These are phyloP conservation scores for Ptilorrhoa leucosticta DNA, from an alignment of 2,113 vertebrate genomes.

Conservation along the genomic window DNA sequence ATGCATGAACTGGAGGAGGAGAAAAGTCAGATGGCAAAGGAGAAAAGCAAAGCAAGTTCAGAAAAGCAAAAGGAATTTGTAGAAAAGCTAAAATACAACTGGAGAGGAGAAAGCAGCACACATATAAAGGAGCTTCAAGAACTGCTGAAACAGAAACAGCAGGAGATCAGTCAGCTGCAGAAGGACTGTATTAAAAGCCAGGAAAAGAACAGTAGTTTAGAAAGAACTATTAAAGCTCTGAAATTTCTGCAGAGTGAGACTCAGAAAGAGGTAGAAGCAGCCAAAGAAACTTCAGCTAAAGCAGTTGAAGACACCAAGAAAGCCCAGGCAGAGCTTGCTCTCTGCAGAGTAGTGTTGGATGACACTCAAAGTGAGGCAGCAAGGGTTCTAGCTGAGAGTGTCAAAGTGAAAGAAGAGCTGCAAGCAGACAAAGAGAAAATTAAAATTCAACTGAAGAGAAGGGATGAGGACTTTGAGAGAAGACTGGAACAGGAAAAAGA, in stretches of 20 bases:
- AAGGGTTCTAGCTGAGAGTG: conserved; percentile 76
- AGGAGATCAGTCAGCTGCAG: conserved; percentile 92
- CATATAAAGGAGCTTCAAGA: conserved; percentile 89
- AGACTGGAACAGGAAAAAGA: conserved; percentile 80
- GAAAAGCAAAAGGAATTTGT: conserved; percentile 83
- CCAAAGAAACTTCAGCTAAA: conserved; percentile 63
- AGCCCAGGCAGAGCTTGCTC: conserved; percentile 75
- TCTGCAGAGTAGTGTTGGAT: conserved; percentile 75
- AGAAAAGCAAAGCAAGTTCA: conserved; percentile 75
- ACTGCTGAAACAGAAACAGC: conserved; percentile 90
- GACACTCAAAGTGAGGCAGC: conserved; percentile 80
- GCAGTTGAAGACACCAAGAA: conserved; percentile 71
- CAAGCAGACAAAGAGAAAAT: conserved; percentile 62
- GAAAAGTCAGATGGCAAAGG: conserved; percentile 81
- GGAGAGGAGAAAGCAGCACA: conserved; percentile 77
- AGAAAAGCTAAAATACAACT: conserved; percentile 82
- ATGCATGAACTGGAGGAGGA: conserved; percentile 87
- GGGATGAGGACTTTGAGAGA: conserved; percentile 81
- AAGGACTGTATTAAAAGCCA: conserved; percentile 90
- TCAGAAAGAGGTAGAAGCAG: conserved; percentile 73
- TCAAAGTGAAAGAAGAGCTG: conserved; percentile 72
- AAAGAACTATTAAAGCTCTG: conserved; percentile 81
- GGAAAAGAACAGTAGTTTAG: conserved; percentile 88
- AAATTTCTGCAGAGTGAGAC: conserved; percentile 79
- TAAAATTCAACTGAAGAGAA: conserved; percentile 74